These are phyloP conservation scores for Oreocharis arfaki DNA, from an alignment of 2,113 vertebrate species.

Conservation along the genomic window DNA sequence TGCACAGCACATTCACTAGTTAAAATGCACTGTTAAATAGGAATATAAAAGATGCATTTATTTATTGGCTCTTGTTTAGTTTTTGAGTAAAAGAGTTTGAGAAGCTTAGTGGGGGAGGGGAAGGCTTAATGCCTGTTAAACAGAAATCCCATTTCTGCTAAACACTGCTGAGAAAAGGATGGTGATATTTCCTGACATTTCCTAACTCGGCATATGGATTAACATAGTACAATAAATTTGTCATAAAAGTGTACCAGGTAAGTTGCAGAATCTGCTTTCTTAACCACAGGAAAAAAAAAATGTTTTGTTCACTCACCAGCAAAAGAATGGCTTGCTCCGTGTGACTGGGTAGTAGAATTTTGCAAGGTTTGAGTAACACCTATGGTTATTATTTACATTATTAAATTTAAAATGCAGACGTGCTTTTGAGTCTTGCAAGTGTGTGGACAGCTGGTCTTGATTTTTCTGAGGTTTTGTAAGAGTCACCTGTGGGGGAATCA, in stretches of 20 bases:
- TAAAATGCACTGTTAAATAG: constrained; percentile 44
- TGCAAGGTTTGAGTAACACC: constrained; percentile 46
- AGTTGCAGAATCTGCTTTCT: not conserved
- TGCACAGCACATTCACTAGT: constrained; percentile 20
- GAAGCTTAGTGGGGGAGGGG: not conserved
- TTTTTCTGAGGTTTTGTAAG: constrained; percentile 49
- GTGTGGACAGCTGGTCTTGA: constrained; percentile 59
- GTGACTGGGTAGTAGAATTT: constrained; percentile 15
- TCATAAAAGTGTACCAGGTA: not conserved
- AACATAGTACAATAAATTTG: not conserved
- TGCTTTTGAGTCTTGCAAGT: constrained; percentile 38
- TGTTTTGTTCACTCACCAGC: not conserved
- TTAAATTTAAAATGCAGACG: constrained; percentile 40
- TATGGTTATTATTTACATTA: constrained; percentile 46
- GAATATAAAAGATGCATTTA: constrained; percentile 44
- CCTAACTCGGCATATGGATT: not conserved
- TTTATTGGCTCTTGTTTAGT: constrained; percentile 33
- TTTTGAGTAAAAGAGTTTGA: constrained; percentile 36
- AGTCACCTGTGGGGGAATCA: constrained; percentile 56
- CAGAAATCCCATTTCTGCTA: not conserved
- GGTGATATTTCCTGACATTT: not conserved
- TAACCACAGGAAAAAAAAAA: not conserved
- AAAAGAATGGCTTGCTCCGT: not conserved
- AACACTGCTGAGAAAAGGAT: not conserved
- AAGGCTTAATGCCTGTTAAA: not conserved